Evolutionary conservation across 1,140 invertebrate species (phyloP), one percentile per base, ranked within the genome.

Genomic region (Scaptomyza graminum): DNA sequence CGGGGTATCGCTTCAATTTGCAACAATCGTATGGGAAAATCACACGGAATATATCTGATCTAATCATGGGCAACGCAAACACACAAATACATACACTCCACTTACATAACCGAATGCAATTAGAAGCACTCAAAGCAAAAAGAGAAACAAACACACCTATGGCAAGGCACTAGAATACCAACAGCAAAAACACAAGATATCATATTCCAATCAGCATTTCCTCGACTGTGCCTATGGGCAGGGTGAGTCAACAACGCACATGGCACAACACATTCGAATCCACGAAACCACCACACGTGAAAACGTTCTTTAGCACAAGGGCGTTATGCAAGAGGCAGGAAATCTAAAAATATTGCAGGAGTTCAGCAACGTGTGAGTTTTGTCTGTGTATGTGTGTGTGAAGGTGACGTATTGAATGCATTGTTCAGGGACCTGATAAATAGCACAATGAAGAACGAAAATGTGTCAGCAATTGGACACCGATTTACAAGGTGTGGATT

Each of bases 141-240:
- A 64, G 22, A 28, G n/a, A 39, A 25, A 51, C 9, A 39, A 37
- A 51, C 11, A n/a, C n/a, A 41, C 7, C 37, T 13, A 4, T 22
- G 12, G 25, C 25, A 2, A 54, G 15, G 12, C 52, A 28, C 1
- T 7, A 16, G 28, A 13, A 8, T 18, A 13, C 8, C 54, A 11
- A 7, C 54, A 3, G 8, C n/a, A 16, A 41, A 25, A 50, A 9
- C 13, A 15, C n/a, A 13, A 15, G 39, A 69, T 59, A 49, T 64
- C 18, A 62, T 55, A 68, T 68, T 65, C 28, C 59, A 63, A 71
- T 69, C 56, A 60, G 41, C 52, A 18, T 43, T 76, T 84, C 63
- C 69, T 68, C 52, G 47, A 63, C 44, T 76, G 71, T 88, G 83
- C 88, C 83, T 87, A 78, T 87, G 83, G 83, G 88, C 83, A 88